Conservation (phyloP, 2,113 vertebrate species). For the Pelecanus crispus region DNA sequence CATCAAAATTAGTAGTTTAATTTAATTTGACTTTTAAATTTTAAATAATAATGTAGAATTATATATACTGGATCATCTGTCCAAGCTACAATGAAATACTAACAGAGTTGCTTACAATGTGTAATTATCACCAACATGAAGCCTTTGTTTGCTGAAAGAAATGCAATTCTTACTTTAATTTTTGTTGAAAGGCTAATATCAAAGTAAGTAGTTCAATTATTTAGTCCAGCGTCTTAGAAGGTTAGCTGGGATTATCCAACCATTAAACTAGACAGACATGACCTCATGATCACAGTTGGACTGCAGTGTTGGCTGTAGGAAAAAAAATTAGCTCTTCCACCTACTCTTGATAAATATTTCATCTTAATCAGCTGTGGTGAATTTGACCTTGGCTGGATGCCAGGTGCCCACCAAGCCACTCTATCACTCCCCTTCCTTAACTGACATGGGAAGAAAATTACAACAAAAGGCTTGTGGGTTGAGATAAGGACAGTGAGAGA, state of each 20-base stretch:
- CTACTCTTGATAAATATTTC: background rate
- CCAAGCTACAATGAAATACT: background rate
- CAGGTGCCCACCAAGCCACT: background rate
- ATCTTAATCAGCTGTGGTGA: background rate
- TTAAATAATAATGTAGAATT: background rate
- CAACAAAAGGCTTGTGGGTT: background rate
- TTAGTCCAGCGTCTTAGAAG: background rate
- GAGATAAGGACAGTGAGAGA: background rate
- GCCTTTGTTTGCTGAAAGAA: background rate
- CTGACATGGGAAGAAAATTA: background rate
- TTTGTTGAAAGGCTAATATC: background rate
- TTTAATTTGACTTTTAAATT: background rate
- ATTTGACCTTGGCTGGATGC: background rate
- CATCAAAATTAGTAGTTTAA: background rate
- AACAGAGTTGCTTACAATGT: background rate
- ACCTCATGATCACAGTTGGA: background rate
- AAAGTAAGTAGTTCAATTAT: background rate
- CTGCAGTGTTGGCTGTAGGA: background rate
- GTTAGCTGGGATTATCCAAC: background rate
- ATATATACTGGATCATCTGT: background rate
- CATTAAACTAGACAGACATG: background rate
- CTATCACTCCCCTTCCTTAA: background rate
- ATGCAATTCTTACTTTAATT: background rate
- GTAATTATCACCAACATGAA: background rate
- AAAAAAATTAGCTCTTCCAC: background rate